These are phyloP conservation scores for Ceratina calcarata DNA, from an alignment of 1,140 invertebrate genomes.

Conservation along the genomic window DNA sequence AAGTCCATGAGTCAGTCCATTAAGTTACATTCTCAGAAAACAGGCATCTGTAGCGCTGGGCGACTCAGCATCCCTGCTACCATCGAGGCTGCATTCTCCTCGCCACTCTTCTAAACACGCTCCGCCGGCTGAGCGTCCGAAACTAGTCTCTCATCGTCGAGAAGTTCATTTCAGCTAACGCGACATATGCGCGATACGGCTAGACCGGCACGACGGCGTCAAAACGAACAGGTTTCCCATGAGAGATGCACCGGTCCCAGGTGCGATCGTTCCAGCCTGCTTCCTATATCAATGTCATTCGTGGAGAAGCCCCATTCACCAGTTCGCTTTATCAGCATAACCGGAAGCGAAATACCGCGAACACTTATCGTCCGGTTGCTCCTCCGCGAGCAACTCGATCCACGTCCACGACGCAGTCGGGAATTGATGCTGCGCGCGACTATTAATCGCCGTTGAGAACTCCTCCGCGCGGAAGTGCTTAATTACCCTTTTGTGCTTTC, in stretches of 20 bases:
- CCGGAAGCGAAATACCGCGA: slow-evolving; percentile 44
- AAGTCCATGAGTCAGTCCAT: neutral
- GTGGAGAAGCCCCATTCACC: slow-evolving; percentile 9
- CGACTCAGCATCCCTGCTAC: neutral
- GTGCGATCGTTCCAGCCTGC: slow-evolving; percentile 16
- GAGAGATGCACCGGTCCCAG: slow-evolving; percentile 19
- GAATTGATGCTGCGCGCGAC: no score
- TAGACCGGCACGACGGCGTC: neutral
- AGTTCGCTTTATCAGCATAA: slow-evolving; percentile 55
- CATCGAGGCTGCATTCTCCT: neutral
- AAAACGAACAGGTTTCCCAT: slow-evolving; percentile 47
- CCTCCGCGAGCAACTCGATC: slow-evolving; percentile 41
- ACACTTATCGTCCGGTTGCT: slow-evolving; percentile 37
- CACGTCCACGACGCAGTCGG: neutral
- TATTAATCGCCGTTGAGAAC: slow-evolving; percentile 33
- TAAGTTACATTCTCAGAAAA: neutral
- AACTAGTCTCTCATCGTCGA: slow-evolving; percentile 18
- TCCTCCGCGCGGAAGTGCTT: slow-evolving; percentile 30
- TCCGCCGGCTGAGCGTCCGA: neutral
- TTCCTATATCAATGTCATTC: slow-evolving; percentile 45
- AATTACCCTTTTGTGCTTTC: slow-evolving; percentile 49
- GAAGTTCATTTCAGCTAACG: slow-evolving; percentile 7
- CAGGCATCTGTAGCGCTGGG: neutral
- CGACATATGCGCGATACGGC: neutral
- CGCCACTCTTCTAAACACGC: neutral